Evolutionary conservation across 2,797 vertebrate genomes (phyloP), one percentile per base, ranked within the genome.

Genomic region (Cyprinella venusta): DNA sequence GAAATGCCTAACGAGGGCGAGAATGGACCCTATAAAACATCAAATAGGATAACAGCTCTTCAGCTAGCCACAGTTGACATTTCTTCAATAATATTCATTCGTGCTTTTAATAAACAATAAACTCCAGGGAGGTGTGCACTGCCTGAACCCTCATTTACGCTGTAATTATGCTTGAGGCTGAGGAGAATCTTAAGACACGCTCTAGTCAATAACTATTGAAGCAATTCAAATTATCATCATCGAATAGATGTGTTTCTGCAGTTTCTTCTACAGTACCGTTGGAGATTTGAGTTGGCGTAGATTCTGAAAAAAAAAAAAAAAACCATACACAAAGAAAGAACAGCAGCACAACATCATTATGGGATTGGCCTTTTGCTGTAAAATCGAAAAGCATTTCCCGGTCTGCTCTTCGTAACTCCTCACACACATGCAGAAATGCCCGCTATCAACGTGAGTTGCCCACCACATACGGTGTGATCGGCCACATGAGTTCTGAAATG

Each of bases 51-150:
- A 86, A 86, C 82, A 79, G 64, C 78, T 85, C 70, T 80, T 84
- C 81, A 70, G 65, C 76, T 76, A 63, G 79, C 38, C 81, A 79
- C 76, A 79, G 81, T 30, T 88, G 84, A 87, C 86, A 85, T 77
- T 80, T 87, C 76, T 26, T 79, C 86, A 86, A 88, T 84, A 88
- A 84, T 74, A 86, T 84, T 84, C 84, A 87, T 85, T 78, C 18
- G 15, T 84, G 79, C 85, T 86, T 88, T 87, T 88, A 88, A 85
- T 87, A 87, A 84, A 86, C 75, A 74, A 77, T 74, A 50, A 59
- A 78, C 79, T 82, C 83, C 64, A 76, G 79, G 71, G 76, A 79
- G 83, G 77, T 48, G 36, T 77, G 40, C 74, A 76, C 80, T 26
- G 38, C 26, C 64, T 72, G 42, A 82, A 85, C 81, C 75, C 80